Conservation (phyloP, 1,140 invertebrate genomes). For the Drosophila miranda region DNA sequence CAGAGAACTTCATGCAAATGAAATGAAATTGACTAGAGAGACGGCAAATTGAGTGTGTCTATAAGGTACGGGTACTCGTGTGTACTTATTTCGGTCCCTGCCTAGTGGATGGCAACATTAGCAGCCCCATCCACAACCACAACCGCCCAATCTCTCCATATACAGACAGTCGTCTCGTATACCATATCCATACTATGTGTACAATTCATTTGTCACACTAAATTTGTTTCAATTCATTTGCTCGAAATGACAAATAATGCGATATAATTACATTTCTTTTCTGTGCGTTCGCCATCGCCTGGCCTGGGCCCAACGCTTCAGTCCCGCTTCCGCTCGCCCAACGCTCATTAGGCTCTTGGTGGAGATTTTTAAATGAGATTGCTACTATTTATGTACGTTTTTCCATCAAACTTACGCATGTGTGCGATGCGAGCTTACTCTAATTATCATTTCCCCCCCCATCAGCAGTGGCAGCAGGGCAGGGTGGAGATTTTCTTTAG, state of each 20-base stretch:
- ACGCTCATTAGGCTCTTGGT: conserved; percentile 55
- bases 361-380: conserved; percentile 77
- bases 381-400: conserved; percentile 78
- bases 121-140: conserved; percentile 2
- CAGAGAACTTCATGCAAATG: conserved; percentile 67
- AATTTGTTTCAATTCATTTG: conserved; percentile 82
- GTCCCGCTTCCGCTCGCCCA: conserved; percentile 11
- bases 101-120: conserved; percentile 32
- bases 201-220: conserved; percentile 82
- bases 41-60: conserved; percentile 70
- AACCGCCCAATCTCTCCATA: not conserved
- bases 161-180: too few species aligned
- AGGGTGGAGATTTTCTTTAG: not conserved
- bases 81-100: conserved; percentile 34
- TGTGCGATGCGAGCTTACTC: conserved; percentile 26
- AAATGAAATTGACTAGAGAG: conserved; percentile 79
- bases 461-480: conserved; percentile 49
- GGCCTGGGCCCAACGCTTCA: not conserved
- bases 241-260: conserved; percentile 81
- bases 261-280: conserved; percentile 73
- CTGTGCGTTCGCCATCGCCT: not conserved
- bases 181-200: conserved; percentile 29
- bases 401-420: conserved; percentile 68
- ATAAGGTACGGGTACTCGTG: conserved; percentile 3
- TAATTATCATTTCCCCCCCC: conserved; percentile 72